Evolutionary conservation across 1,140 invertebrate genomes (phyloP).

Genomic region (Adelges cooleyi): DNA sequence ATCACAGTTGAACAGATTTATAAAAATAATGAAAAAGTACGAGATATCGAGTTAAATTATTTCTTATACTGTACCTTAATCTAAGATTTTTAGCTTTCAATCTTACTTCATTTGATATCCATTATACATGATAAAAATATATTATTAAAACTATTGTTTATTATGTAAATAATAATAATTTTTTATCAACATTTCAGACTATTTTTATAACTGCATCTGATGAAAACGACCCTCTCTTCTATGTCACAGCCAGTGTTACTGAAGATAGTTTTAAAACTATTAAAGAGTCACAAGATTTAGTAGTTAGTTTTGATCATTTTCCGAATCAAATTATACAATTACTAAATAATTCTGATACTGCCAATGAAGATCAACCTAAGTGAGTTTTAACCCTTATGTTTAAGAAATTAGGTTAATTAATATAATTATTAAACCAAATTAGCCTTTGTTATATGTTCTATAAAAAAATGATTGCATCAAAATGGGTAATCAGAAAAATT

Average conservation of each 20-base stretch:
- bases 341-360: slow-evolving; percentile 9
- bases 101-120: no score
- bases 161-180: no score
- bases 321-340: slow-evolving; percentile 21
- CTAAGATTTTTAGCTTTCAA: no score
- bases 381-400: no score
- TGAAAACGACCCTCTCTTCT: slow-evolving; percentile 22
- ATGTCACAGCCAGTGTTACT: slow-evolving; percentile 1
- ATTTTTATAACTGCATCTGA: slow-evolving; percentile 15
- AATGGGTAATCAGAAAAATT: no score
- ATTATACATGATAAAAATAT: no score
- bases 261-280: slow-evolving; percentile 15
- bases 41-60: background rate
- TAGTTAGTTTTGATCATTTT: slow-evolving; percentile 13
- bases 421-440: no score
- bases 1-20: slow-evolving; percentile 13
- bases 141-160: no score
- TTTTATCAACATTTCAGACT: background rate
- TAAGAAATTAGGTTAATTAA: no score
- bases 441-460: no score
- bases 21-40: slow-evolving; percentile 11
- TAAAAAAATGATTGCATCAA: no score
- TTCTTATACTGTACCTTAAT: no score
- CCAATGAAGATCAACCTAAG: background rate
- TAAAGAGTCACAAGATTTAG: slow-evolving; percentile 22